Conservation (phyloP, 2,888 invertebrate species). For the Parelbella ahira region DNA sequence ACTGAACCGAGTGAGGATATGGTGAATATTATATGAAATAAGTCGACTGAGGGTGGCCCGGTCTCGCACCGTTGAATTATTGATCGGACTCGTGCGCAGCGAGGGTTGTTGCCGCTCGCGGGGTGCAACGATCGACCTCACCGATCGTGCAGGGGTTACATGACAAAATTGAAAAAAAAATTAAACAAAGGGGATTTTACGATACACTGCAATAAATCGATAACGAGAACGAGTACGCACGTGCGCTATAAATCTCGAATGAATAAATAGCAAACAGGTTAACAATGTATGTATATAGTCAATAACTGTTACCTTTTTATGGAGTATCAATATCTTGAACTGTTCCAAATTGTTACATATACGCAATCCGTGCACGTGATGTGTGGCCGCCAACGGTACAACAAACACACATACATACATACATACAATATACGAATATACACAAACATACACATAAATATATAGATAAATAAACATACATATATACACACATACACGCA, state of each 20-base stretch:
- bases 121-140: conserved; percentile 35
- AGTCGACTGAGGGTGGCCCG: conserved; percentile 37
- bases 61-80: conserved; percentile 51
- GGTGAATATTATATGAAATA: conserved; percentile 34
- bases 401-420: too few relatives aligned
- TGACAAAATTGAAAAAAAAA: conserved; percentile 33
- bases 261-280: conserved; percentile 13
- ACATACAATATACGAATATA: too few relatives aligned
- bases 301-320: too few relatives aligned
- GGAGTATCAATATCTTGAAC: too few relatives aligned
- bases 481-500: too few relatives aligned
- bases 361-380: too few relatives aligned
- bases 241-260: conserved; percentile 15
- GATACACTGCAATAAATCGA: conserved; percentile 43
- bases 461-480: too few relatives aligned
- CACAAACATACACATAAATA: too few relatives aligned
- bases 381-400: too few relatives aligned
- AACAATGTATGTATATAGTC: too few relatives aligned
- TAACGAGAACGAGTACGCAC: conserved; percentile 34
- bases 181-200: conserved; percentile 40
- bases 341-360: too few relatives aligned
- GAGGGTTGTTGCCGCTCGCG: conserved; percentile 44
- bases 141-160: conserved; percentile 35
- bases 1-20: conserved; percentile 35
- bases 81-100: conserved; percentile 71